Percentiles rank a stretch among this genome's conserved stretches.
phyloP scores from a whole-genome alignment of 2,797 vertebrate genomes.

The Petrocephalus schoutedeni region DNA sequence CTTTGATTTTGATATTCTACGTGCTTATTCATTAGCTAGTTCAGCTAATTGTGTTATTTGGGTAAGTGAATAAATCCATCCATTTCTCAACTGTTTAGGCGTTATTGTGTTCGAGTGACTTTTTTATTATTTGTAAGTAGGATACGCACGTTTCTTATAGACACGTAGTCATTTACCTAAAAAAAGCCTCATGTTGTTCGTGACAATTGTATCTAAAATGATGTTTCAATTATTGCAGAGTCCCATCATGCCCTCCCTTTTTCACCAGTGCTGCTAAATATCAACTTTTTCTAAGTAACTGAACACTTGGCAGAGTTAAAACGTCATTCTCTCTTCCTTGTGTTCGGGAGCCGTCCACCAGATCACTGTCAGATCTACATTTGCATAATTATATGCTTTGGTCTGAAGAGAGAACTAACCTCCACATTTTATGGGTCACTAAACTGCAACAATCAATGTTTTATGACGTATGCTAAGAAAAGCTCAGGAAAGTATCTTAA shows the following conservation, averaged over 20 bases:
- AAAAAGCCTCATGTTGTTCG: neutral
- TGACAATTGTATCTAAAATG: constrained; percentile 24
- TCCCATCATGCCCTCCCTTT: constrained; percentile 30
- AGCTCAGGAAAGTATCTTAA: constrained; percentile 78
- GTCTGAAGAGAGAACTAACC: constrained; percentile 98
- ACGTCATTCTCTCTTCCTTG: constrained; percentile 54
- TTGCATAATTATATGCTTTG: constrained; percentile 99
- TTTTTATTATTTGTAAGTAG: neutral
- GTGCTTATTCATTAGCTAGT: neutral
- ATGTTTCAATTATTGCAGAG: constrained; percentile 33
- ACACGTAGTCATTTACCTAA: neutral
- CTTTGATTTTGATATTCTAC: neutral
- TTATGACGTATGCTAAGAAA: constrained; percentile 90
- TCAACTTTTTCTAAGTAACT: constrained; percentile 57
- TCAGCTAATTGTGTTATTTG: neutral
- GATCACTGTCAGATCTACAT: constrained; percentile 98
- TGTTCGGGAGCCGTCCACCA: constrained; percentile 77
- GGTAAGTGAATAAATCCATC: neutral
- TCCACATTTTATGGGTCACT: constrained; percentile 98
- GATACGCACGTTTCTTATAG: neutral
- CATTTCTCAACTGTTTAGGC: neutral
- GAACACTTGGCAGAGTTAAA: constrained; percentile 61
- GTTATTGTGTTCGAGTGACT: neutral
- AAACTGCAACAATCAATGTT: constrained; percentile 98
- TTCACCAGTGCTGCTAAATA: constrained; percentile 48